These are phyloP conservation scores for Chionodraco myersi DNA, from an alignment of 2,113 vertebrate genomes.

Conservation along the genomic window DNA sequence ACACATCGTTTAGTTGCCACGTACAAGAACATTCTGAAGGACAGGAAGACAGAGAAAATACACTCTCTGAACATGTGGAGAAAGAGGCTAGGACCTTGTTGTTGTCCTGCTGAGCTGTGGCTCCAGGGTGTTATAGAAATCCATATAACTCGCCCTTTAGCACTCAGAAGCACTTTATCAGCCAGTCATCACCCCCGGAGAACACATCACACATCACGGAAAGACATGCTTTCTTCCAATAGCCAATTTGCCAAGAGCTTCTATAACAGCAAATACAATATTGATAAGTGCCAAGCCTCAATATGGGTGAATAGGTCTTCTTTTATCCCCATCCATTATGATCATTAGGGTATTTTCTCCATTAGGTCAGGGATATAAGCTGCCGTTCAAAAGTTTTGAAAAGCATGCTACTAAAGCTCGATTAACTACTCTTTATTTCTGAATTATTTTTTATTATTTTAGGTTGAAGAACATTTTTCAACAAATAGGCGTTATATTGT, in stretches of 20 bases:
- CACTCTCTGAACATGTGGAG: constrained; percentile 10
- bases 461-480: background rate
- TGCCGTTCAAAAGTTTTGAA: background rate
- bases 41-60: constrained; percentile 24
- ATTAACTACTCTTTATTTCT: background rate
- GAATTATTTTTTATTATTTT: background rate
- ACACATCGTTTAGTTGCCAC: constrained; percentile 9
- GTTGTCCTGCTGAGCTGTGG: constrained; percentile 25
- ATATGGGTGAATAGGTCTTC: constrained; percentile 27
- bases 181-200: constrained; percentile 41
- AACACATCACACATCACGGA: constrained; percentile 16
- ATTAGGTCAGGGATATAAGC: constrained; percentile 37
- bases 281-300: constrained; percentile 37
- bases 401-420: background rate
- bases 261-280: constrained; percentile 46
- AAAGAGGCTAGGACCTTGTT: constrained; percentile 35
- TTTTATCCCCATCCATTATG: constrained; percentile 45
- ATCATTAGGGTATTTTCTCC: constrained; percentile 19
- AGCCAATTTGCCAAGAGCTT: constrained; percentile 48
- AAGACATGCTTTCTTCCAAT: constrained; percentile 30
- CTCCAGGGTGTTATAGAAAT: constrained; percentile 51
- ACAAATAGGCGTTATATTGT: background rate
- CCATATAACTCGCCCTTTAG: constrained; percentile 50
- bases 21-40: background rate
- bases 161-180: constrained; percentile 60